These are phyloP conservation scores for Terebella lapidaria DNA, from an alignment of 2,888 invertebrate species.

Conservation along the genomic window DNA sequence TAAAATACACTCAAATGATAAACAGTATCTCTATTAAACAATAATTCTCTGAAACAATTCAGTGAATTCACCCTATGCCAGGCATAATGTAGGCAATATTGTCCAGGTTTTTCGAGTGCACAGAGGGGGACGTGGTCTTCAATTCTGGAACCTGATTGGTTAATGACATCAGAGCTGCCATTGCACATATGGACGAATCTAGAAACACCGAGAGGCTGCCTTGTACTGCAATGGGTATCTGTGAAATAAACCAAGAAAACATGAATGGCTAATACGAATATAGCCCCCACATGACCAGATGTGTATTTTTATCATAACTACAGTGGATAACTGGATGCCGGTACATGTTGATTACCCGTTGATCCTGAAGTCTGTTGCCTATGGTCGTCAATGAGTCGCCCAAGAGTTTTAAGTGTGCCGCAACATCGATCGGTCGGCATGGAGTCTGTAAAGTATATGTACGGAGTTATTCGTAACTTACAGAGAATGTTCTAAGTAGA, in stretches of 20 bases:
- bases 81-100: conserved; percentile 95
- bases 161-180: conserved; percentile 81
- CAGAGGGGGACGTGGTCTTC: conserved; percentile 62
- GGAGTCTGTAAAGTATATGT: too few species aligned
- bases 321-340: background rate
- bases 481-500: too few species aligned
- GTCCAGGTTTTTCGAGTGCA: conserved; percentile 69
- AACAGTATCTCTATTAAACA: too few species aligned
- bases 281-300: background rate
- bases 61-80: conserved; percentile 55
- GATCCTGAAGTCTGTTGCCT: conserved; percentile 86
- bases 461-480: too few species aligned
- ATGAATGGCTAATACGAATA: too few species aligned
- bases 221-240: conserved; percentile 91
- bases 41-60: too few species aligned
- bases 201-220: conserved; percentile 88
- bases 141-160: conserved; percentile 77
- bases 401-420: conserved; percentile 83
- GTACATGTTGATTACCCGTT: conserved; percentile 68
- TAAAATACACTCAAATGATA: too few species aligned
- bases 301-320: background rate
- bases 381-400: conserved; percentile 92
- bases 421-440: conserved; percentile 66
- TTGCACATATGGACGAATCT: conserved; percentile 85
- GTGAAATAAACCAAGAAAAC: conserved; percentile 32